phyloP scores from a whole-genome alignment of 2,797 vertebrate genomes.

The Alcedo quadribrachys region DNA sequence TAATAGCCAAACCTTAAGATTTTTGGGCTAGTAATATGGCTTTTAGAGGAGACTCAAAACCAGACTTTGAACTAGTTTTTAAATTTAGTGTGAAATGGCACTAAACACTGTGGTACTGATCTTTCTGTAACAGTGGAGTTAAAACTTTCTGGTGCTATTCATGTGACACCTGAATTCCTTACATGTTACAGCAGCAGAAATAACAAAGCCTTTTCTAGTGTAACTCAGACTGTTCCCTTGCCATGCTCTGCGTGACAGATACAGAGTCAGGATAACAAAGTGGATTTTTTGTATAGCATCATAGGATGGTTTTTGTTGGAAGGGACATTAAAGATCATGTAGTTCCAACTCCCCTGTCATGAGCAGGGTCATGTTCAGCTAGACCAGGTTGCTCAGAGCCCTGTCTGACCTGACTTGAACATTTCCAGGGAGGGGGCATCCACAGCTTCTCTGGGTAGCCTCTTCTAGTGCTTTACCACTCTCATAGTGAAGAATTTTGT shows the following conservation, averaged over 20 bases:
- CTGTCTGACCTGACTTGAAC: background rate
- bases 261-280: no score
- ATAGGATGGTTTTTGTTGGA: background rate
- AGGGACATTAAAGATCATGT: background rate
- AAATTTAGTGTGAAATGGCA: no score
- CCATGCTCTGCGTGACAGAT: background rate
- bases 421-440: background rate
- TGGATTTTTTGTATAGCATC: background rate
- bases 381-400: background rate
- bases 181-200: background rate
- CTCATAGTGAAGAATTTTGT: background rate
- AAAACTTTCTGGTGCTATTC: background rate
- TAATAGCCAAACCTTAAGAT: background rate
- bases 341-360: background rate
- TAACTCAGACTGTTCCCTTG: background rate
- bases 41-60: background rate
- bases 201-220: background rate
- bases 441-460: no score
- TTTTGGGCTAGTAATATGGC: background rate
- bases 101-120: no score
- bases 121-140: background rate
- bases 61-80: background rate
- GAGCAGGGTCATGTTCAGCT: background rate
- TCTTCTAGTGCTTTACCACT: background rate
- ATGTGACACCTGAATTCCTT: background rate